These are phyloP conservation scores for Prosopocoilus inquinatus DNA, from an alignment of 2,888 invertebrate genomes.

Conservation along the genomic window DNA sequence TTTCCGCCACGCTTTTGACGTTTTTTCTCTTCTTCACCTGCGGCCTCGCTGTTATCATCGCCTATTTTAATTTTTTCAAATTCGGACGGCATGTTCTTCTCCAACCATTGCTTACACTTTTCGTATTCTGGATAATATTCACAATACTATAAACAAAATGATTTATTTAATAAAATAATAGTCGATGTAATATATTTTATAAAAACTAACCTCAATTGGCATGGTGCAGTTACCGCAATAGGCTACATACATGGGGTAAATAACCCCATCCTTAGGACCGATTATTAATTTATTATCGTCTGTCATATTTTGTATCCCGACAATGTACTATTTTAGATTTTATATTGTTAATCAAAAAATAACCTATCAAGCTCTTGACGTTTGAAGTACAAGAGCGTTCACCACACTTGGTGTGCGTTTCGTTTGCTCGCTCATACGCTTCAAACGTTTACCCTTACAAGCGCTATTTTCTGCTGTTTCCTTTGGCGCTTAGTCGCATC, in stretches of 20 bases:
- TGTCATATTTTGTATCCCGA: constrained; percentile 39
- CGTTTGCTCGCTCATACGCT: too few relatives aligned
- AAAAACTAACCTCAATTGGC: constrained; percentile 76
- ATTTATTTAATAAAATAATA: background rate
- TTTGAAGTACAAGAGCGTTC: too few relatives aligned
- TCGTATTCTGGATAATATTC: constrained; percentile 98
- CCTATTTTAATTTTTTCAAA: constrained; percentile 85
- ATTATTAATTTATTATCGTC: constrained; percentile 64
- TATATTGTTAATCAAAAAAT: too few relatives aligned
- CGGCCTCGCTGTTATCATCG: constrained; percentile 65
- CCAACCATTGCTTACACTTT: constrained; percentile 95
- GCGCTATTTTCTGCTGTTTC: too few relatives aligned
- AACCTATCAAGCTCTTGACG: too few relatives aligned
- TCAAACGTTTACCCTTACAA: too few relatives aligned
- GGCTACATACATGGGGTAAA: constrained; percentile 78
- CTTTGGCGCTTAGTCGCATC: too few relatives aligned
- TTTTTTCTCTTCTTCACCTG: constrained; percentile 89
- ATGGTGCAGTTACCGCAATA: constrained; percentile 94
- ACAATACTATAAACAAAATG: constrained; percentile 71
- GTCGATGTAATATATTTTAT: background rate
- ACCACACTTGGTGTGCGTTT: too few relatives aligned
- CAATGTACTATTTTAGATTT: too few relatives aligned
- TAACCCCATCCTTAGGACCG: constrained; percentile 57
- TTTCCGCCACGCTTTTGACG: constrained; percentile 96
- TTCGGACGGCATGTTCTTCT: constrained; percentile 89